phyloP scores from a whole-genome alignment of 2,888 invertebrate genomes.

The Caenorhabditis angaria region DNA sequence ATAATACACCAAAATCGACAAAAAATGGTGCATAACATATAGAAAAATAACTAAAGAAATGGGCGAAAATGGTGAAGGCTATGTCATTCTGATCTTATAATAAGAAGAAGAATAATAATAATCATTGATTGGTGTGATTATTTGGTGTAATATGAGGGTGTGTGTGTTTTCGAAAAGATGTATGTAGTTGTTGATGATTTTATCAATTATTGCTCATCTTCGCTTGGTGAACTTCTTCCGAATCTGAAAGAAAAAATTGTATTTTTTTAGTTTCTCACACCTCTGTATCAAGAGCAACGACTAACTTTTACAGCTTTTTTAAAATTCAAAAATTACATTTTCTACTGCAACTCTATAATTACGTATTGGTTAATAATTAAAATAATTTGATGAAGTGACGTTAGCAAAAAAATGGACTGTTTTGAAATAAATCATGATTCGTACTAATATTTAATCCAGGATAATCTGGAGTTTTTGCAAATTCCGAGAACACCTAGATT shows the following conservation, averaged over 20 bases:
- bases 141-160: neutral
- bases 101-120: too few relatives aligned
- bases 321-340: too few relatives aligned
- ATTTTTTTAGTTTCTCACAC: neutral
- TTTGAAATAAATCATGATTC: neutral
- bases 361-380: neutral
- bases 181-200: neutral
- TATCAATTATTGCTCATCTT: neutral
- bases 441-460: too few relatives aligned
- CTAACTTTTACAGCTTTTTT: too few relatives aligned
- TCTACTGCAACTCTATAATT: too few relatives aligned
- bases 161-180: neutral
- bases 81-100: too few relatives aligned
- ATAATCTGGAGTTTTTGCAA: too few relatives aligned
- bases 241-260: neutral
- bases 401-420: neutral
- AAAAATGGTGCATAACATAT: conserved; percentile 4
- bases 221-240: neutral
- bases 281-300: too few relatives aligned
- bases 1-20: neutral
- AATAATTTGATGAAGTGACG: neutral
- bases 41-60: neutral
- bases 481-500: too few relatives aligned
- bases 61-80: too few relatives aligned
- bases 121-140: neutral